These are phyloP conservation scores for Zygogramma bicolorata DNA, from an alignment of 2,888 invertebrate species.

Conservation along the genomic window DNA sequence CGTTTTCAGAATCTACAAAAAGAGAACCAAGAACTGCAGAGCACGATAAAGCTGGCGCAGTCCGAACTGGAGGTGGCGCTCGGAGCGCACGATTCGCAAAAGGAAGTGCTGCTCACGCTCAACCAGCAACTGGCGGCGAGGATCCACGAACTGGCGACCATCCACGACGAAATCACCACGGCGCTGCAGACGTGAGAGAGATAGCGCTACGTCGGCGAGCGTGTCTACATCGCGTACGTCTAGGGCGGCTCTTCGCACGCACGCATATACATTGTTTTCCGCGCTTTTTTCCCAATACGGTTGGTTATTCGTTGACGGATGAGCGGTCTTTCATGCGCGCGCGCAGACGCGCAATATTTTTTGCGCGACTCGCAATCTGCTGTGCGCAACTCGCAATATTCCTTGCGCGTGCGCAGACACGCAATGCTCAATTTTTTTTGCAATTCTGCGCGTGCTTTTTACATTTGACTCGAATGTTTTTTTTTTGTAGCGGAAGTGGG, in stretches of 20 bases:
- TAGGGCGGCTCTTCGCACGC: constrained; percentile 42
- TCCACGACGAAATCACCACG: constrained; percentile 87
- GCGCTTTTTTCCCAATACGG: too few relatives aligned
- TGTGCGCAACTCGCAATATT: too few relatives aligned
- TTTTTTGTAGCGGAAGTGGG: too few relatives aligned
- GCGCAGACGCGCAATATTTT: background rate
- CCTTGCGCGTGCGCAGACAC: too few relatives aligned
- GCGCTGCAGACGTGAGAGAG: constrained; percentile 76
- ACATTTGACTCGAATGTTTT: too few relatives aligned
- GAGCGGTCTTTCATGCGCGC: background rate
- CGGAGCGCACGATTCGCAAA: constrained; percentile 84
- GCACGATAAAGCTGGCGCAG: constrained; percentile 80
- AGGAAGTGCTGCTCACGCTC: constrained; percentile 83
- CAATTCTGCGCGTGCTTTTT: too few relatives aligned
- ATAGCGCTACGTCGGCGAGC: constrained; percentile 42
- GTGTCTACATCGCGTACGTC: constrained; percentile 52
- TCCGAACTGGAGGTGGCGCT: constrained; percentile 84
- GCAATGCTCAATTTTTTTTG: too few relatives aligned
- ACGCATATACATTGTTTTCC: background rate
- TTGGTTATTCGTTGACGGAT: too few relatives aligned
- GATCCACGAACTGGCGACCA: constrained; percentile 83
- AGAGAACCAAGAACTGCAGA: constrained; percentile 75
- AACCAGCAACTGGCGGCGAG: constrained; percentile 86
- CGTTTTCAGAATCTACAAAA: constrained; percentile 67
- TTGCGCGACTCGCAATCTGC: background rate